Conservation (phyloP, 2,797 vertebrate species). For the Sciurus carolinensis region DNA sequence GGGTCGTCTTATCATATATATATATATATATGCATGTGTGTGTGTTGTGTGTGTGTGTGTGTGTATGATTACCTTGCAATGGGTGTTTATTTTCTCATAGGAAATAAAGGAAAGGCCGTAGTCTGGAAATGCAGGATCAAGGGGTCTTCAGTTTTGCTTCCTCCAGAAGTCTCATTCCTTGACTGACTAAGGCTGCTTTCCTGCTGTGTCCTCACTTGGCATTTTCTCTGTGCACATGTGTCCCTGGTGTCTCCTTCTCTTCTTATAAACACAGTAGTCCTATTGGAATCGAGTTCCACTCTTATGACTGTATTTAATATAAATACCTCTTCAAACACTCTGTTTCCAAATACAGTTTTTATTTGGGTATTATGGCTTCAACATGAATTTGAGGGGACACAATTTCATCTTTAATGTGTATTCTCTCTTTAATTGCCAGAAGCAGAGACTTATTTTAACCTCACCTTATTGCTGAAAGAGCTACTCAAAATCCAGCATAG, state of each 20-base stretch:
- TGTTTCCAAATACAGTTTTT: neutral
- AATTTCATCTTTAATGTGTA: neutral
- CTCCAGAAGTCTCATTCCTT: neutral
- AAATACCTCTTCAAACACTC: neutral
- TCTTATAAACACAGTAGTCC: neutral
- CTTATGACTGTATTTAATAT: neutral
- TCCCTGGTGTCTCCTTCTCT: neutral
- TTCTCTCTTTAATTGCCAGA: neutral
- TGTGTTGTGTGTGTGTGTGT: no score
- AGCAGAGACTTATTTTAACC: neutral
- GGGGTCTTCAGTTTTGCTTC: neutral
- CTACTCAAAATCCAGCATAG: neutral
- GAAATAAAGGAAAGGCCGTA: neutral
- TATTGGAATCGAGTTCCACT: fast-evolving
- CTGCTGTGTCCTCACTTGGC: neutral
- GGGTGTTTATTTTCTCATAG: neutral
- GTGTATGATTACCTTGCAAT: neutral
- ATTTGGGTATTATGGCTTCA: neutral
- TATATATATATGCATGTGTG: no score
- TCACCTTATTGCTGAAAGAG: neutral
- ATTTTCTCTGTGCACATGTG: neutral
- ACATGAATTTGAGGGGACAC: neutral
- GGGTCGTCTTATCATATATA: neutral
- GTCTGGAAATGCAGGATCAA: neutral
- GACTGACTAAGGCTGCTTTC: neutral